phyloP scores from a whole-genome alignment of 2,888 invertebrate species.

The Sepiola atlantica region DNA sequence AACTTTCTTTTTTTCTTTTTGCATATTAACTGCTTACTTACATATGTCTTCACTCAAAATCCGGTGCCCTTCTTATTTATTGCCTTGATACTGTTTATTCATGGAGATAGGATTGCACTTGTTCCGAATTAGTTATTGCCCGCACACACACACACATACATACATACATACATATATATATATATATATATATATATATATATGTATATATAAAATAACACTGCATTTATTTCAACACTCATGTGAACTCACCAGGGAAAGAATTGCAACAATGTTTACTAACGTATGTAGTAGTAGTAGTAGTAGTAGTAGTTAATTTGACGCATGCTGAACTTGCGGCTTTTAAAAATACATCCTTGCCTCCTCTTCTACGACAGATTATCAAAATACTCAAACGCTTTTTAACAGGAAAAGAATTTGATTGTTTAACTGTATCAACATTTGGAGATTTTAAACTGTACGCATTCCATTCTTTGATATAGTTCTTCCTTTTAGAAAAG shows the following conservation, averaged over 20 bases:
- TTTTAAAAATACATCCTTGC: background rate
- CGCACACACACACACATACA: background rate
- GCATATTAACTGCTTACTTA: slow-evolving; percentile 13
- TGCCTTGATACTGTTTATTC: slow-evolving; percentile 8
- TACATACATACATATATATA: no score
- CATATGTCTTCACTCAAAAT: slow-evolving; percentile 13
- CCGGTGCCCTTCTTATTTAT: background rate
- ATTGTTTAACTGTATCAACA: background rate
- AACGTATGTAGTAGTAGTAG: background rate
- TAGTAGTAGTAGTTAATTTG: background rate
- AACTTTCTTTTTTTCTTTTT: background rate
- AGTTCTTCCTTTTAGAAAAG: background rate
- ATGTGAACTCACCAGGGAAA: background rate
- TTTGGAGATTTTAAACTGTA: background rate
- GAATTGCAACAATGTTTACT: background rate
- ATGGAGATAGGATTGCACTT: background rate
- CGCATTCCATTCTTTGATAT: background rate
- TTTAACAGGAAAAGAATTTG: background rate
- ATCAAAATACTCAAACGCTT: background rate
- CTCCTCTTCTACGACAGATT: background rate
- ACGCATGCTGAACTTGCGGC: background rate
- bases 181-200: no score
- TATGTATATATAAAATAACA: background rate
- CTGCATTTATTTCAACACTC: slow-evolving; percentile 4
- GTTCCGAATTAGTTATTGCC: background rate